Conservation (phyloP, 2,797 vertebrate genomes). For the Neomorphus geoffroyi region DNA sequence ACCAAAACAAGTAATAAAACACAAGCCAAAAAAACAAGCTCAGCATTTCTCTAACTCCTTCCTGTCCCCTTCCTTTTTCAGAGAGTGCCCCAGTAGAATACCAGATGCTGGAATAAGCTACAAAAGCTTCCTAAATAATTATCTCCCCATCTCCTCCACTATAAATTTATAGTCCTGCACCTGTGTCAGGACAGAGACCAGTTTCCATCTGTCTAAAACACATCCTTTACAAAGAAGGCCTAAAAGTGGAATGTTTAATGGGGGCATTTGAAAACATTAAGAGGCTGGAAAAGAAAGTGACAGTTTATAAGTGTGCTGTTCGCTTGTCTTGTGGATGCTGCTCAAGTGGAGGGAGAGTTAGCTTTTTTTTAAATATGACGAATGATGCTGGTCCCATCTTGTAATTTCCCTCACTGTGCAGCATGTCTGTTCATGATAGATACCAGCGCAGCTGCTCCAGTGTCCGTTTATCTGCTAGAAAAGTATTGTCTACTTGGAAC, state of each 20-base stretch:
- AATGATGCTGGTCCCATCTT: conserved; percentile 37
- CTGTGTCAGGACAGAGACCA: conserved; percentile 21
- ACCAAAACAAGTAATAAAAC: not conserved
- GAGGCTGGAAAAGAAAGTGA: not conserved
- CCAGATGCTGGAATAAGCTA: conserved; percentile 14
- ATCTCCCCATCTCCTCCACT: not conserved
- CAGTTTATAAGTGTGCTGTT: not conserved
- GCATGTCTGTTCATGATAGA: conserved; percentile 62
- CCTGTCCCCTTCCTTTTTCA: not conserved
- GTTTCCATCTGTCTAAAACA: not conserved
- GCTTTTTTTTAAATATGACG: conserved; percentile 35
- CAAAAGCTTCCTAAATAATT: conserved; percentile 18
- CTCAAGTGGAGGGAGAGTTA: not conserved
- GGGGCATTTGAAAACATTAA: not conserved
- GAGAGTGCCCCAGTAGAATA: not conserved
- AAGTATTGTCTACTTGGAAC: conserved; percentile 58
- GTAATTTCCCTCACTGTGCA: conserved; percentile 47
- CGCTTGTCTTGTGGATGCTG: not conserved
- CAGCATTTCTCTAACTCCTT: not conserved
- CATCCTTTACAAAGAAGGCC: not conserved
- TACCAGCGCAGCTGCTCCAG: conserved; percentile 53
- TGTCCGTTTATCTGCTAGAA: conserved; percentile 60
- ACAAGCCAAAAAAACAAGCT: not conserved
- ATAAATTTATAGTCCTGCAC: conserved; percentile 26
- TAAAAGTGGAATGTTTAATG: not conserved